Base-by-base conservation (phyloP, 1,140 invertebrate species). In the Drosophila insularis region DNA sequence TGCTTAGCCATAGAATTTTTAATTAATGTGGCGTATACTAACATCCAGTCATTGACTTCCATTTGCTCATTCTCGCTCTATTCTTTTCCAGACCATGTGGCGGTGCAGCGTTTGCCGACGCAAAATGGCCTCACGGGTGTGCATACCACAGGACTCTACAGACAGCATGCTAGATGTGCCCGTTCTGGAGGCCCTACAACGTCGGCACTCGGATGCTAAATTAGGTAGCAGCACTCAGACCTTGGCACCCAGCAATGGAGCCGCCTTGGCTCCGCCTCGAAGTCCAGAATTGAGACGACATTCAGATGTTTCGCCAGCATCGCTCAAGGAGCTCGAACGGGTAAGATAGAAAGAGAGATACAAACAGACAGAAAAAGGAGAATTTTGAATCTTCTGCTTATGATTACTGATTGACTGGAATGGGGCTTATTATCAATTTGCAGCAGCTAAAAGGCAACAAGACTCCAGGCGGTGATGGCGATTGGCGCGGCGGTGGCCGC, bases 251-350 rank as follows among this genome's bases (percentile, higher is more conserved):
- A 92, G 91, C 39, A 92, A 92, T 39, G 92, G 93, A 0, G 87
- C 93, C 2, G 92, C 92, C 10, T 91, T 97, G 13, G 96, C 95
- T 8, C 96, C 96, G 11, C 96, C 96, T 0, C 92, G 96, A 27
- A 96, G 95, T 68, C 95, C 96, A 0, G 96, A 97, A 79, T 91
- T 96, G 1, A 92, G 96, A 1, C 92, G 96, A 39, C 96, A 97
- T 81, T 97, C 96, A 1, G 96, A 97, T 71, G 96, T 97, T 0
- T 97, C 96, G 14, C 96, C 96, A 0, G 96, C 96, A 0, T 96
- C 96, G 39, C 92, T 97, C 4, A 97, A 97, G 86, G 96, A 97
- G 92, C 92, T 97, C 1, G 96, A 97, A 93, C 96, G 96, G 94
- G 96, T 97, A 93, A 93, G 92, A 89, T 14, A 13, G 19, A 11